Evolutionary conservation across 1,140 invertebrate species (phyloP).

Genomic region (Drosophila pachea): DNA sequence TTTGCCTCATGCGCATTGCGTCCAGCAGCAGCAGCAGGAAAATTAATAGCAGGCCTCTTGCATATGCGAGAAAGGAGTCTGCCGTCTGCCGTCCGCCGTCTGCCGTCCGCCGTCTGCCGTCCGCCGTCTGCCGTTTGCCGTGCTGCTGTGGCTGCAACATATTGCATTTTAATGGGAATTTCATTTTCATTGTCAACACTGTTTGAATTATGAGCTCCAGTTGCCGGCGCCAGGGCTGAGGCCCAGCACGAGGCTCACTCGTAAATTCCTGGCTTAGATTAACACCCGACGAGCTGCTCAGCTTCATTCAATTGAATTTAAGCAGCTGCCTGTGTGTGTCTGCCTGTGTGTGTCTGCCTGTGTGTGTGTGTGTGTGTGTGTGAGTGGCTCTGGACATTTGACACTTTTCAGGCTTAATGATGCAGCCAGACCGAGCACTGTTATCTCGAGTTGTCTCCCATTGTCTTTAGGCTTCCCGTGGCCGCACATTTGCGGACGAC

Average conservation of each 20-base stretch:
- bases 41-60: constrained; percentile 29
- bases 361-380: constrained; percentile 1
- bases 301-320: constrained; percentile 53
- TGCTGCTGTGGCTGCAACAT: constrained; percentile 59
- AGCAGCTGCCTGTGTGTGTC: constrained; percentile 22
- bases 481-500: constrained; percentile 73
- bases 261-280: constrained; percentile 68
- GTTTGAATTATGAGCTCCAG: constrained; percentile 65
- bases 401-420: constrained; percentile 76
- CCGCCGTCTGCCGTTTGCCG: background rate
- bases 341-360: constrained; percentile 13
- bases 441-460: constrained; percentile 34
- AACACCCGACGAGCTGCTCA: constrained; percentile 40
- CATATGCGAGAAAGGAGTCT: background rate
- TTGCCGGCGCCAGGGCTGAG: constrained; percentile 1
- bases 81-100: no score
- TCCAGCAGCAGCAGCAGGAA: constrained; percentile 4
- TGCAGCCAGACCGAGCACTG: constrained; percentile 42
- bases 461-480: constrained; percentile 54
- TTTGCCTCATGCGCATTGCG: constrained; percentile 29
- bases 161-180: constrained; percentile 77
- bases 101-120: no score
- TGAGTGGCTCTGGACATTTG: constrained; percentile 59
- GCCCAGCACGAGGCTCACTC: constrained; percentile 24
- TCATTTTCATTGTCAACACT: constrained; percentile 76